phyloP scores from a whole-genome alignment of 2,113 vertebrate genomes.

The Aegotheles bennettii region DNA sequence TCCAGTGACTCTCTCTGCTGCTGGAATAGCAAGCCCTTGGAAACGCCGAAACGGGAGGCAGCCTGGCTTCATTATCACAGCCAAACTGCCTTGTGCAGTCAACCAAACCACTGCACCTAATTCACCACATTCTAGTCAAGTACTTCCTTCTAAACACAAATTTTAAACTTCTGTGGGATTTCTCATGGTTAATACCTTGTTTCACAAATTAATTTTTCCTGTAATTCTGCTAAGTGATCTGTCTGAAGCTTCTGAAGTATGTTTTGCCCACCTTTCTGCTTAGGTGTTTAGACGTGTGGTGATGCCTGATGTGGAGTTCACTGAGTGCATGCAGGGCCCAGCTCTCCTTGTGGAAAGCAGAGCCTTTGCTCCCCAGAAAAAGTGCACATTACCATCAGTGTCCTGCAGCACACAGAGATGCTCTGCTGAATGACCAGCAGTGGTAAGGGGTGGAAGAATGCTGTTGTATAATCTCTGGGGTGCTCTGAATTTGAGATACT shows the following conservation, averaged over 20 bases:
- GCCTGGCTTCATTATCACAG: neutral
- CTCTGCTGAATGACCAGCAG: neutral
- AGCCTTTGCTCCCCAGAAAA: neutral
- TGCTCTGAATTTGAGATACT: neutral
- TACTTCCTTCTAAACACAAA: neutral
- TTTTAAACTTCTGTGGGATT: neutral
- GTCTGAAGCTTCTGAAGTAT: neutral
- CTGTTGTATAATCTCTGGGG: neutral
- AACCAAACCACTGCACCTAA: neutral
- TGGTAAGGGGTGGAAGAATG: neutral
- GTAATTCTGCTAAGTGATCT: neutral
- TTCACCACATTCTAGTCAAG: neutral
- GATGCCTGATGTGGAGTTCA: neutral
- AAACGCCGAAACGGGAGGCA: neutral
- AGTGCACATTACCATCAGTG: fast-evolving
- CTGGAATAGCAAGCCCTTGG: neutral
- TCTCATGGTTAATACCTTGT: neutral
- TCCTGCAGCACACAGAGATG: neutral
- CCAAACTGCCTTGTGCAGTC: neutral
- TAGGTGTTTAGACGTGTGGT: fast-evolving
- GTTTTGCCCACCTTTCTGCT: neutral
- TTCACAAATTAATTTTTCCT: neutral
- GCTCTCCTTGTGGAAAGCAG: neutral
- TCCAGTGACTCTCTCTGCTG: neutral
- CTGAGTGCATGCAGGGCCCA: neutral